phyloP scores from a whole-genome alignment of 2,888 invertebrate genomes.

The Agonopterix arenella region DNA sequence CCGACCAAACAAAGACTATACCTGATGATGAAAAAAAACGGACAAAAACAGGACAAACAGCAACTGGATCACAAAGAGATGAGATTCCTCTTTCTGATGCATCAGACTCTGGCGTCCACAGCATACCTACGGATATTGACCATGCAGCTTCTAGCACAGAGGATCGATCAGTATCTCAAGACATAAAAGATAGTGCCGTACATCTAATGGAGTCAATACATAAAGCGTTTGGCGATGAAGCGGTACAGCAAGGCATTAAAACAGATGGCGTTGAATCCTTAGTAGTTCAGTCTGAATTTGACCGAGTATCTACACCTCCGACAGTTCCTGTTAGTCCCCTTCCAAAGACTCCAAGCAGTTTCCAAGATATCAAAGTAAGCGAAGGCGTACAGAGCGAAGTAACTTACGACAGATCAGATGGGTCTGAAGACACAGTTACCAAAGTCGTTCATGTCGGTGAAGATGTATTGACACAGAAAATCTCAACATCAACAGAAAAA shows the following conservation, averaged over 20 bases:
- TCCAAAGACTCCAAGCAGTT: constrained; percentile 54
- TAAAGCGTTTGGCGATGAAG: constrained; percentile 55
- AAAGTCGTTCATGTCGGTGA: constrained; percentile 72
- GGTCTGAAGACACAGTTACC: constrained; percentile 65
- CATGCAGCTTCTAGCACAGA: constrained; percentile 12
- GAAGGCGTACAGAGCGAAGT: constrained; percentile 62
- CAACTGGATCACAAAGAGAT: constrained; percentile 30
- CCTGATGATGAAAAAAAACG: constrained; percentile 14
- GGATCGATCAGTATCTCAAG: constrained; percentile 15
- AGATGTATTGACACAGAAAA: constrained; percentile 67
- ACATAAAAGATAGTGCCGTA: constrained; percentile 34
- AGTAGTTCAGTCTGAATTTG: constrained; percentile 27
- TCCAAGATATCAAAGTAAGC: constrained; percentile 55
- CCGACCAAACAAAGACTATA: constrained; percentile 6
- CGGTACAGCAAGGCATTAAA: constrained; percentile 64
- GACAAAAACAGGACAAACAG: constrained; percentile 12
- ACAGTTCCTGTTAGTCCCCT: constrained; percentile 82
- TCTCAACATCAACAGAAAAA: constrained; percentile 71
- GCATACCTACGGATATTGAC: constrained; percentile 37
- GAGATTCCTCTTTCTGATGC: constrained; percentile 38
- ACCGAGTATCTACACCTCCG: constrained; percentile 79
- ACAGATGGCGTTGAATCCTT: constrained; percentile 47
- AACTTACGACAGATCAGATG: constrained; percentile 57
- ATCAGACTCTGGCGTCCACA: constrained; percentile 46
- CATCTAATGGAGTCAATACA: constrained; percentile 53